Evolutionary conservation across 2,888 invertebrate species (phyloP).

Genomic region (Orthonevra nobilis): DNA sequence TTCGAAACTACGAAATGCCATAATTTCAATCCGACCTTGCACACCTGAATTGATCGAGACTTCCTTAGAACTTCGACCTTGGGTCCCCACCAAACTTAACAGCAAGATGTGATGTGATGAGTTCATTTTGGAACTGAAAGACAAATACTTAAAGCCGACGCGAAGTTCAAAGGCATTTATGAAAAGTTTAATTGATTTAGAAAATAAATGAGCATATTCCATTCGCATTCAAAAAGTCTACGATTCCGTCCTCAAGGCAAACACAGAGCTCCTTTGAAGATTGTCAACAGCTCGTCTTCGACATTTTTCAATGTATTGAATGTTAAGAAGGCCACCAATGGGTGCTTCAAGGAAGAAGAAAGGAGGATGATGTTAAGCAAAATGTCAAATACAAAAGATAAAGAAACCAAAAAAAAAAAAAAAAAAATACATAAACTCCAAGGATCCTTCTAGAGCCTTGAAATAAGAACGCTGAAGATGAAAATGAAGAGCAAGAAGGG

Average conservation of each 20-base stretch:
- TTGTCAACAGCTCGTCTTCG: constrained; percentile 62
- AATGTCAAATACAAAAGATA: constrained; percentile 64
- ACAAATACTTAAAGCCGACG: too few species aligned
- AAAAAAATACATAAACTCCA: constrained; percentile 47
- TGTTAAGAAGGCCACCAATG: constrained; percentile 46
- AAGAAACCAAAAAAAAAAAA: too few species aligned
- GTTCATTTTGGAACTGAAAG: too few species aligned
- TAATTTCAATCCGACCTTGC: constrained; percentile 49
- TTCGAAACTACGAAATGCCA: constrained; percentile 44
- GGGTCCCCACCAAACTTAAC: too few species aligned
- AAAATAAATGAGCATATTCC: constrained; percentile 67
- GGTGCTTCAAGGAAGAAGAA: background rate
- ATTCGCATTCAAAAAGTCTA: constrained; percentile 20
- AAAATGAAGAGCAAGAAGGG: constrained; percentile 2
- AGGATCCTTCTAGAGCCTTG: constrained; percentile 22
- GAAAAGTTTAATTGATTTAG: constrained; percentile 69
- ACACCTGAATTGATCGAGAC: too few species aligned
- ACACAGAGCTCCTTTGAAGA: constrained; percentile 38
- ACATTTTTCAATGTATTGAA: constrained; percentile 59
- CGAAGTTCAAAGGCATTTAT: too few species aligned
- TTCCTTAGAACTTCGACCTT: too few species aligned
- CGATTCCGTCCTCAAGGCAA: constrained; percentile 30
- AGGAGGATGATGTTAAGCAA: background rate
- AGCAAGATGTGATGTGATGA: too few species aligned
- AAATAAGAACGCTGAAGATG: too few species aligned